Evolutionary conservation across 1,140 invertebrate species (phyloP), one percentile per base, ranked within the genome.

Genomic region (Diorhabda elongata): DNA sequence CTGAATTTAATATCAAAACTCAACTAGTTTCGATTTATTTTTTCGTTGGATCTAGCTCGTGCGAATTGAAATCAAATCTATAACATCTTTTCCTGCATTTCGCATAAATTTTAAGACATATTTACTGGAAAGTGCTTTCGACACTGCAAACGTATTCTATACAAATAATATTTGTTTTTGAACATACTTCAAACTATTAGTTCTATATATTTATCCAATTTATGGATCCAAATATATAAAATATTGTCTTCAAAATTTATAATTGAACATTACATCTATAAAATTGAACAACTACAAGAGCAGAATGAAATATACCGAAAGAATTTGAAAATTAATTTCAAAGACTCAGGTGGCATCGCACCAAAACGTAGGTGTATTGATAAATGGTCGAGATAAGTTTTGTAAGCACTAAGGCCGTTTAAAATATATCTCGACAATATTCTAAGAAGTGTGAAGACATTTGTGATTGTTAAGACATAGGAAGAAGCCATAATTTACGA

Each of bases 271-370:
- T n/a, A 52, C 47, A 52, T n/a, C 6, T 52, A 52, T 52, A 52
- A 52, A 8, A 8, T 8, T 4, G 47, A 52, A n/a, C 4, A 2
- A 6, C 47, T 52, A 6, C 47, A 8, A 74, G 73, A 70, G 73
- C 68, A 61, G 67, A 60, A 73, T 67, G 65, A 72, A 72, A 67
- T 66, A 66, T 60, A 56, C 68, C 61, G 73, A 73, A 67, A 70
- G 72, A 74, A 72, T 75, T 73, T 58, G 69, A 70, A 74, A 75
- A 75, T 75, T 75, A 75, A 75, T 75, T 75, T 74, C 70, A 47
- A 44, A 42, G 26, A 42, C 61, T 64, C 69, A 65, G 72, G 74
- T 73, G 69, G 67, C 72, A 62, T 67, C 68, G 57, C 47, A 52
- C 9, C 61, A 42, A 45, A 45, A 67, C 67, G 74, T 75, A 72